Conservation (phyloP, 2,888 invertebrate species). For the Euplagia quadripunctaria region DNA sequence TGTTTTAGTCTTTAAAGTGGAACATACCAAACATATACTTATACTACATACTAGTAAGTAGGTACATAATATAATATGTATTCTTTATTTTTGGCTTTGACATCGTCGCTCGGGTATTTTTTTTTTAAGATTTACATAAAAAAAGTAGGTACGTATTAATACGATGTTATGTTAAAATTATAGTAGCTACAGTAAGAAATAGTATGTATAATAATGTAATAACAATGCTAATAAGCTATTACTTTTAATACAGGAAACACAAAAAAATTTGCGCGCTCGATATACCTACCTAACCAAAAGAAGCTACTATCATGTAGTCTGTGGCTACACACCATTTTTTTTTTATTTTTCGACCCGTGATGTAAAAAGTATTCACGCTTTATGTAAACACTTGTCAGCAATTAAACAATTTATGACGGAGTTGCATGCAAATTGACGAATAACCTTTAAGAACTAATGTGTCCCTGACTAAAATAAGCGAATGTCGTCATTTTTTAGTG, state of each 20-base stretch:
- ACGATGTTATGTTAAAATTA: neutral
- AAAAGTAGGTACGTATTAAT: too few species aligned
- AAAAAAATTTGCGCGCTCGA: neutral
- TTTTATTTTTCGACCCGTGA: too few species aligned
- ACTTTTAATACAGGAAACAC: neutral
- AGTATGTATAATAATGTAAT: neutral
- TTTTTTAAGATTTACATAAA: neutral
- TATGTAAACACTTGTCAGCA: slow-evolving; percentile 13
- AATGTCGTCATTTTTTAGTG: neutral
- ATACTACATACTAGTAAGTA: too few species aligned
- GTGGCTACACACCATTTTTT: too few species aligned
- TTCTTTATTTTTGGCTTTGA: neutral
- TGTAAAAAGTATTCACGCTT: neutral
- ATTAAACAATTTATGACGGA: slow-evolving; percentile 28
- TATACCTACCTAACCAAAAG: neutral
- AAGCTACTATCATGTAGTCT: too few species aligned
- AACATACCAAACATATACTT: too few species aligned
- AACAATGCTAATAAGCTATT: neutral
- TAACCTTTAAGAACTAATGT: neutral
- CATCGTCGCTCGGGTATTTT: neutral
- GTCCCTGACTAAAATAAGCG: neutral
- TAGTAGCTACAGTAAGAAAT: neutral
- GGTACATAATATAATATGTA: too few species aligned
- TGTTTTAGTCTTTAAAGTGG: too few species aligned
- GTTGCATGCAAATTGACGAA: slow-evolving; percentile 14